Conservation (phyloP, 1,140 invertebrate species). For the Frieseomelitta varia region DNA sequence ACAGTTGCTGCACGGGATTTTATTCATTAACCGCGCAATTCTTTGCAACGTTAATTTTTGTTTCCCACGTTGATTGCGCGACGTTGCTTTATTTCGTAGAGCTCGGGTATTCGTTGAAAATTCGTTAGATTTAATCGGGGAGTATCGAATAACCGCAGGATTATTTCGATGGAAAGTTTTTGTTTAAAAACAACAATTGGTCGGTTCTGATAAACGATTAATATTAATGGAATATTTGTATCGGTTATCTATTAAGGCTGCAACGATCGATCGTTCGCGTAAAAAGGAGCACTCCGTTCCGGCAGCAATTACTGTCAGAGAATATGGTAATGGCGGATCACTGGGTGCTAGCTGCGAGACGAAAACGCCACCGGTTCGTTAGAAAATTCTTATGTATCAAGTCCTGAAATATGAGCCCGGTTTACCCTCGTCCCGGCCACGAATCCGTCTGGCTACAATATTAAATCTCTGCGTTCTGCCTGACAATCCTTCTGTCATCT, state of each 20-base stretch:
- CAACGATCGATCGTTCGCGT: neutral
- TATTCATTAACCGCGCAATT: neutral
- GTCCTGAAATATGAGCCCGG: constrained; percentile 59
- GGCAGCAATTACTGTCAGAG: constrained; percentile 11
- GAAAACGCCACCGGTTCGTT: constrained; percentile 36
- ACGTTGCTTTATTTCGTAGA: neutral
- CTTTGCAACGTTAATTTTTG: neutral
- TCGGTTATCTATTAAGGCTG: neutral
- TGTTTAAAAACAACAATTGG: neutral
- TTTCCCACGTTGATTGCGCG: neutral
- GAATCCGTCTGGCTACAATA: constrained; percentile 7
- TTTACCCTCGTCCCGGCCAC: constrained; percentile 33
- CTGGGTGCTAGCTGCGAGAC: constrained; percentile 1
- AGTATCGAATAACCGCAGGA: neutral
- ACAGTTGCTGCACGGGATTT: neutral
- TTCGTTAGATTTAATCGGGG: neutral
- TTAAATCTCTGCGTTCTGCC: constrained; percentile 38
- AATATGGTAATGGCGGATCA: constrained; percentile 41
- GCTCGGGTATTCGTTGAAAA: neutral
- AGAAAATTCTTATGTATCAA: constrained; percentile 60
- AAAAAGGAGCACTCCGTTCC: neutral
- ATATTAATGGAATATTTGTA: neutral
- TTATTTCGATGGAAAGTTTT: neutral
- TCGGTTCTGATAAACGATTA: neutral
- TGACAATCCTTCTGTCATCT: constrained; percentile 1